Conservation (phyloP, 2,888 invertebrate genomes). For the Rhagonycha fulva region DNA sequence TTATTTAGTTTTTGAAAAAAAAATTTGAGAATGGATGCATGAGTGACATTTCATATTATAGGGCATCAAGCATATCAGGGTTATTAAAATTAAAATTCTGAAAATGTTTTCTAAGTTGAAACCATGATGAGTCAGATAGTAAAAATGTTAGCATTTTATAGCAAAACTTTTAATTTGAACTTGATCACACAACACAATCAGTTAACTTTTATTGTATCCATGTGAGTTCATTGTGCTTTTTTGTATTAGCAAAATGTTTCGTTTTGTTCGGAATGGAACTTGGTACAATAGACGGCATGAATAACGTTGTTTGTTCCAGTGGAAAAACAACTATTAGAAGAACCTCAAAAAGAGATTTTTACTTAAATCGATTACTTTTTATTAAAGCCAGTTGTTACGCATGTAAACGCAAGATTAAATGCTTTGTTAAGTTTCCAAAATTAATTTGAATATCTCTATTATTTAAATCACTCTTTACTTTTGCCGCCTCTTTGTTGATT, state of each 20-base stretch:
- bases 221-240: constrained; percentile 4
- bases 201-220: neutral
- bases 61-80: too few relatives aligned
- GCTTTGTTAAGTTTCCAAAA: constrained; percentile 10
- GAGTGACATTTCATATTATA: too few relatives aligned
- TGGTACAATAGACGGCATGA: constrained; percentile 5
- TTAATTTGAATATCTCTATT: constrained; percentile 10
- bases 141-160: neutral
- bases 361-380: constrained; percentile 13
- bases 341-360: neutral
- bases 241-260: neutral
- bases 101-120: neutral
- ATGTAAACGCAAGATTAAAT: constrained; percentile 11
- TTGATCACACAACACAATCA: neutral
- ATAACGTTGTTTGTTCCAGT: constrained; percentile 4
- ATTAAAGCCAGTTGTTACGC: constrained; percentile 5
- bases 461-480: neutral
- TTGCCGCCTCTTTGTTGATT: neutral
- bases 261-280: constrained; percentile 5
- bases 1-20: too few relatives aligned
- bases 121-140: neutral
- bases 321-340: neutral
- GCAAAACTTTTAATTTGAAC: neutral
- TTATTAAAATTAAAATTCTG: neutral
- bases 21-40: too few relatives aligned